phyloP scores from a whole-genome alignment of 2,113 vertebrate species.

The Prunella himalayana region DNA sequence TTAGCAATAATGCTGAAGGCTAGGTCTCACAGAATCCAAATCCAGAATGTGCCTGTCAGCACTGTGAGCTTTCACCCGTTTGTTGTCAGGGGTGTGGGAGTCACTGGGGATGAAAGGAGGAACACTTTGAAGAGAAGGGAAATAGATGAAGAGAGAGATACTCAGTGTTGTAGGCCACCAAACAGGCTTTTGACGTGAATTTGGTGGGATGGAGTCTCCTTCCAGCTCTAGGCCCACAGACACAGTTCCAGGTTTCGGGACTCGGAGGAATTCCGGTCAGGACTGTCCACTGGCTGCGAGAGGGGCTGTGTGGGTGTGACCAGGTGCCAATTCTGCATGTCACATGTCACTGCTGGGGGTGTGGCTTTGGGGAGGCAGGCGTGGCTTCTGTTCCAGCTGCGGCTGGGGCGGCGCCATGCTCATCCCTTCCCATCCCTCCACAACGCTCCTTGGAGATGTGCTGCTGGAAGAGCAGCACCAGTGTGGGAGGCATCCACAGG shows the following conservation, averaged over 20 bases:
- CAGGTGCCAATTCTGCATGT: rapidly evolving
- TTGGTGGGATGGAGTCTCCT: not conserved
- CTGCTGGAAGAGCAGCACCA: too few species aligned
- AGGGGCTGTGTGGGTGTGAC: rapidly evolving
- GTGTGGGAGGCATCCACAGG: rapidly evolving
- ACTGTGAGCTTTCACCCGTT: not conserved
- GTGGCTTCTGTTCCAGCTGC: rapidly evolving
- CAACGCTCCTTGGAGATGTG: rapidly evolving
- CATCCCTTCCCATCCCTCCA: rapidly evolving
- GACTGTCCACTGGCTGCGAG: rapidly evolving
- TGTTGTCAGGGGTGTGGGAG: not conserved
- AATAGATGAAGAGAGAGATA: not conserved
- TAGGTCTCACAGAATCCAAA: not conserved
- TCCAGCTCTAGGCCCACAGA: not conserved
- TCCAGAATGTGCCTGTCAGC: not conserved
- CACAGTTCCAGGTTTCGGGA: rapidly evolving
- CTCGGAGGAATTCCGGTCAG: rapidly evolving
- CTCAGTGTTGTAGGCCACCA: not conserved
- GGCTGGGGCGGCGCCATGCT: rapidly evolving
- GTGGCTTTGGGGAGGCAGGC: too few species aligned
- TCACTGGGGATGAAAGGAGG: not conserved
- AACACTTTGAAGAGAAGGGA: not conserved
- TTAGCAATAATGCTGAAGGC: not conserved
- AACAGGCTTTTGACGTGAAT: not conserved
- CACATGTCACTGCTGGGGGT: rapidly evolving